Evolutionary conservation across 2,888 invertebrate species (phyloP).

Genomic region (Erpobdella octoculata): DNA sequence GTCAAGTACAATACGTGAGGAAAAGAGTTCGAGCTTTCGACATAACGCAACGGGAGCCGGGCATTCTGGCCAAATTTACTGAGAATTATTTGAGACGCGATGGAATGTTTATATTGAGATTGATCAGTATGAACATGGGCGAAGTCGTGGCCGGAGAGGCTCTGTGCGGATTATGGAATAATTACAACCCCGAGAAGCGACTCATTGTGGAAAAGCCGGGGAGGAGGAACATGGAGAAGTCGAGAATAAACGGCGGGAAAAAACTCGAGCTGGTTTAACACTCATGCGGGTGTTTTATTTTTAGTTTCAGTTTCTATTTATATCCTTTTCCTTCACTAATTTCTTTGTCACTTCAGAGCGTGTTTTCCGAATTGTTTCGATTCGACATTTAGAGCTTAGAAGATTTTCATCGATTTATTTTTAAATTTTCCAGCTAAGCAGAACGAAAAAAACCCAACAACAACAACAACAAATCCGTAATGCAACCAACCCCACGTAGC

Average conservation of each 20-base stretch:
- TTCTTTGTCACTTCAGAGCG: no score
- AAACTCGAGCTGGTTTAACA: slow-evolving; percentile 36
- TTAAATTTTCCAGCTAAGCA: no score
- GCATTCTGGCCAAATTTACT: slow-evolving; percentile 40
- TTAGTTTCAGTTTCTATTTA: no score
- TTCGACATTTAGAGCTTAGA: no score
- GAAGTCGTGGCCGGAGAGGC: slow-evolving; percentile 42
- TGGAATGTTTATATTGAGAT: slow-evolving; percentile 40
- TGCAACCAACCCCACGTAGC: no score
- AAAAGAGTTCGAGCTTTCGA: slow-evolving; percentile 39
- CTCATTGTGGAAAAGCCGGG: slow-evolving; percentile 39
- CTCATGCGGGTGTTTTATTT: neutral
- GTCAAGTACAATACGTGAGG: slow-evolving; percentile 39
- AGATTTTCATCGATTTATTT: no score
- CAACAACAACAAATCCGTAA: no score
- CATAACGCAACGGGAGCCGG: slow-evolving; percentile 38
- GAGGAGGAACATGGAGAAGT: slow-evolving; percentile 29
- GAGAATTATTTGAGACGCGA: slow-evolving; percentile 41
- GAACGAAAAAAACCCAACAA: no score
- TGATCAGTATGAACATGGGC: slow-evolving; percentile 41
- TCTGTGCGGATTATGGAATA: slow-evolving; percentile 42
- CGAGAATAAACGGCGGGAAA: slow-evolving; percentile 33
- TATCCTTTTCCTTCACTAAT: no score
- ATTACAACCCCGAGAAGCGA: slow-evolving; percentile 41
- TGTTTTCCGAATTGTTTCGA: no score